Evolutionary conservation across 2,113 vertebrate genomes (phyloP), one percentile per base, ranked within the genome.

Genomic region (Psophia crepitans): DNA sequence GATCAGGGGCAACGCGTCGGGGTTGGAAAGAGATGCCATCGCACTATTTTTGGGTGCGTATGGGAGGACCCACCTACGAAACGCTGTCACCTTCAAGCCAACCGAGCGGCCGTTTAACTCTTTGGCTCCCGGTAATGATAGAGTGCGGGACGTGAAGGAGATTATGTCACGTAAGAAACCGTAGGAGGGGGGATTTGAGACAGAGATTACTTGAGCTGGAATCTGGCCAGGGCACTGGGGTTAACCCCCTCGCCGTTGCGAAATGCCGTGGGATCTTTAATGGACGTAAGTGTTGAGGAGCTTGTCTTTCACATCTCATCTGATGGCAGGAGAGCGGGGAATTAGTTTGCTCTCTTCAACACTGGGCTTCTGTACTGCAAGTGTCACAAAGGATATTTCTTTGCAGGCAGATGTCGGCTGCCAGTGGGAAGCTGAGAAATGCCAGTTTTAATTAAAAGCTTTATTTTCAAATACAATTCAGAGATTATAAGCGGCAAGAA

Each of bases 391-490:
- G 92, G 95, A 75, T 84, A 32, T 78, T 63, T 91, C 95, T 94
- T 86, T 43, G 5, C 95, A 92, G 96, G 93, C 97, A 96, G 97
- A 96, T 95, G 97, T 78, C 85, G 43, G 88, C 95, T 96, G 96
- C 96, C 93, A 91, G 97, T 96, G 96, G 97, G 96, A 97, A 95
- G 96, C 96, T 94, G 92, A 93, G 97, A 95, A 97, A 96, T 2
- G 95, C 96, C 95, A 94, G 92, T 95, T 97, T 97, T 97, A 97
- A 97, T 97, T 97, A 97, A 97, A 97, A 97, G 96, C 95, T 97
- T 96, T 96, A 90, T 97, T 97, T 97, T 94, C 97, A 97, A 93
- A 95, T 84, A 93, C 96, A 96, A 95, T 92, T 92, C 93, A 17
- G 92, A 96, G 95, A 96, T 97, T 90, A 89, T 63, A 94, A 88